phyloP scores from a whole-genome alignment of 2,888 invertebrate species.

The Tachina lurida region DNA sequence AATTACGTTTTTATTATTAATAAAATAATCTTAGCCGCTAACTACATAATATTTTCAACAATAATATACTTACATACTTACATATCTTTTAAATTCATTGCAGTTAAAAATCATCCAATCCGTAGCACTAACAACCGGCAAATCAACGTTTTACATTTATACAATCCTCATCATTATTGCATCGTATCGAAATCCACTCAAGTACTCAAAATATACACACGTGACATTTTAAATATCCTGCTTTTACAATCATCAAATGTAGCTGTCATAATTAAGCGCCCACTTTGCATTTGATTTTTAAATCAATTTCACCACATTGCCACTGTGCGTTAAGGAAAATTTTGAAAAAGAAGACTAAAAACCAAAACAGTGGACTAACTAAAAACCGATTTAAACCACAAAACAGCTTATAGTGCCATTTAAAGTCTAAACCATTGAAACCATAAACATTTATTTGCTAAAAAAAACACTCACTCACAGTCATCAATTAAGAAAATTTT shows the following conservation, averaged over 20 bases:
- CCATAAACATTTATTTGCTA: neutral
- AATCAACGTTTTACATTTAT: conserved; percentile 7
- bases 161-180: conserved; percentile 2
- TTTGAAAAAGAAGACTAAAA: conserved; percentile 3
- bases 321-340: conserved; percentile 4
- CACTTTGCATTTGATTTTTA: conserved; percentile 35
- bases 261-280: conserved; percentile 63
- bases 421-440: conserved; percentile 5
- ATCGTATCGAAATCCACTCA: conserved; percentile 9
- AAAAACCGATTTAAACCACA: neutral
- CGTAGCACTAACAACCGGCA: conserved; percentile 17
- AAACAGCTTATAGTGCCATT: conserved; percentile 32
- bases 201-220: conserved; percentile 16
- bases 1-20: neutral
- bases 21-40: conserved; percentile 16
- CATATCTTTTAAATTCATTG: conserved; percentile 39
- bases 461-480: neutral
- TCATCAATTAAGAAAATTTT: conserved; percentile 20
- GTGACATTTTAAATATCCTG: conserved; percentile 54
- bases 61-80: conserved; percentile 21
- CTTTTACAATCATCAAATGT: conserved; percentile 58
- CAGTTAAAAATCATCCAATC: conserved; percentile 26
- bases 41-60: conserved; percentile 1
- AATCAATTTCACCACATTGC: conserved; percentile 18
- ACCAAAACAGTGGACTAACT: conserved; percentile 16